A percentile compares a stretch with the other conserved stretches of the same genome.
These are phyloP conservation scores for Acromyrmex charruanus DNA, from an alignment of 1,140 invertebrate genomes.

Conservation along the genomic window DNA sequence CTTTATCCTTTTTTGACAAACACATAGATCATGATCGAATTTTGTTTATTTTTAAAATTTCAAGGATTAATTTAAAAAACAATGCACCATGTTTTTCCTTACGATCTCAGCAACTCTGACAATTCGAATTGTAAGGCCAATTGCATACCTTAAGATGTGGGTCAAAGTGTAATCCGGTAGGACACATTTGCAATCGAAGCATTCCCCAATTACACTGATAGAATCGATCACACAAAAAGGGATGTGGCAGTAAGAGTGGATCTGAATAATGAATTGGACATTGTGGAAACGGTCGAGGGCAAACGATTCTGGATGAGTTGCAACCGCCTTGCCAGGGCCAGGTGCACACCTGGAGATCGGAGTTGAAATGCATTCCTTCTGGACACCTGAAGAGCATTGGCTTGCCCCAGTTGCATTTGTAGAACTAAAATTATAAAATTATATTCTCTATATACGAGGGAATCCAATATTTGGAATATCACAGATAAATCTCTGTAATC, in stretches of 20 bases:
- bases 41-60: not conserved
- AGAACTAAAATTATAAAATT: conserved; percentile 80
- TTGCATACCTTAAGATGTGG: conserved; percentile 22
- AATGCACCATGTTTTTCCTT: not conserved
- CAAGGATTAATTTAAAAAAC: not conserved
- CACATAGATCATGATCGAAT: not conserved
- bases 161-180: conserved; percentile 11
- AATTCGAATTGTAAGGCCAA: conserved; percentile 40
- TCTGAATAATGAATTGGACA: not conserved
- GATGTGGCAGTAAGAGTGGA: conserved; percentile 8
- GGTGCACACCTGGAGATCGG: conserved; percentile 83
- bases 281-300: conserved; percentile 31
- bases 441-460: not conserved
- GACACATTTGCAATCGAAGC: conserved; percentile 4
- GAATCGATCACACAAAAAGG: conserved; percentile 32
- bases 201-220: conserved; percentile 36
- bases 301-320: not conserved
- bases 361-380: conserved; percentile 86
- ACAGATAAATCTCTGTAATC: not conserved
- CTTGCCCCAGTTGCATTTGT: conserved; percentile 86
- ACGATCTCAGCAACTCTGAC: conserved; percentile 12
- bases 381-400: conserved; percentile 86
- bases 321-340: conserved; percentile 73
- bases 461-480: not conserved
- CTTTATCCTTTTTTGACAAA: not conserved